A percentile compares a stretch with the other conserved stretches of the same genome.
Evolutionary conservation across 2,797 vertebrate species (phyloP).

Genomic region (Toxotes lorentzi): DNA sequence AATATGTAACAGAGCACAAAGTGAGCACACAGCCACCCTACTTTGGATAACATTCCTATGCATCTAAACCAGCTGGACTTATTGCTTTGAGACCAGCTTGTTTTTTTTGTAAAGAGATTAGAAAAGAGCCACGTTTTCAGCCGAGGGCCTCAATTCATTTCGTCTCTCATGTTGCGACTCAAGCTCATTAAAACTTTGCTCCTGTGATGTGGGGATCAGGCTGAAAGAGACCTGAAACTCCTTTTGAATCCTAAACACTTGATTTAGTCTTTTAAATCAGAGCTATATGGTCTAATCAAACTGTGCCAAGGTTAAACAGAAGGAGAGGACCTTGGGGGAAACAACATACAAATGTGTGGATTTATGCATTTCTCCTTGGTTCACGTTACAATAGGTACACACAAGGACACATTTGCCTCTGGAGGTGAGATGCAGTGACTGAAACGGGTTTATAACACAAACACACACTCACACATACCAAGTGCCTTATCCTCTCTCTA

Average conservation of each 20-base stretch:
- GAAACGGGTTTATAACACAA: conserved; percentile 29
- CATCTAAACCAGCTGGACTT: background rate
- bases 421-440: conserved; percentile 46
- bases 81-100: background rate
- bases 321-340: conserved; percentile 44
- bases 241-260: conserved; percentile 54
- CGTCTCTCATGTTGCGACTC: background rate
- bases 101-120: background rate
- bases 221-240: conserved; percentile 16
- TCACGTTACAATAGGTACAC: conserved; percentile 42
- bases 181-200: conserved; percentile 17
- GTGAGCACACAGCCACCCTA: background rate
- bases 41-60: background rate
- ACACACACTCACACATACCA: conserved; percentile 1
- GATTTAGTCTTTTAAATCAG: conserved; percentile 37
- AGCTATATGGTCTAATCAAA: conserved; percentile 65
- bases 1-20: conserved; percentile 26
- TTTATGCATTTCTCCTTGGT: conserved; percentile 72
- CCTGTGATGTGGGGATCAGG: conserved; percentile 12
- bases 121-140: conserved; percentile 11
- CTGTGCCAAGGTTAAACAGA: conserved; percentile 61
- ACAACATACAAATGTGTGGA: conserved; percentile 56
- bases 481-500: background rate
- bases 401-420: conserved; percentile 51
- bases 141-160: background rate